Base-by-base conservation (phyloP, 2,888 invertebrate species). In the Rhagonycha fulva region DNA sequence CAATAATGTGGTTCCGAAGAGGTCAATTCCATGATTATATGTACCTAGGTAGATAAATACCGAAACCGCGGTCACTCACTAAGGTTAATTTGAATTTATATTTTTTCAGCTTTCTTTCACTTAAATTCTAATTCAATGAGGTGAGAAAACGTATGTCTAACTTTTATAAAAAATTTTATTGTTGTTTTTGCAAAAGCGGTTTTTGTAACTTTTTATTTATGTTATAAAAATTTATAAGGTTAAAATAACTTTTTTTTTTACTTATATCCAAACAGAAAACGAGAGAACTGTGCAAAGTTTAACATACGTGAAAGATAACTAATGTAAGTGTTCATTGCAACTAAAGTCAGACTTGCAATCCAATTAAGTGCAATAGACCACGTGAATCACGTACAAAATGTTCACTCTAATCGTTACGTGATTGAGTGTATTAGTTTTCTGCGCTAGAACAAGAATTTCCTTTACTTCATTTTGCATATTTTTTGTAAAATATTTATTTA, bases 301-400 rank as follows among this genome's bases (percentile, higher is more conserved):
- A 47, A 47, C 47, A 47, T 47, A 47, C 47, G 47, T 47, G n/a
- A 47, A 47, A 47, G 47, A 47, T 47, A 47, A 47, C 47, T 47
- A 47, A 47, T 80, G 80, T 78, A 79, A 79, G 80, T 80, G 80
- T 80, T 81, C 80, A 80, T 81, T 81, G 81, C 80, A 81, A 78
- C 71, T 76, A 72, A 80, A 77, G 77, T 79, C 76, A 78, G 81
- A 76, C 80, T 81, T 81, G 81, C 80, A 81, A 80, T 79, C 80
- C 81, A 81, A 81, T 81, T 81, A 80, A 78, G 78, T 80, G 77
- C 80, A 80, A 71, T 76, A 70, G 74, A 75, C 75, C 79, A 76
- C 79, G 76, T 79, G 79, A 68, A 68, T 77, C 74, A 77, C 71
- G 47, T 47, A 70, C 70, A 63, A 32, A 62, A 76, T 72, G 73